These are phyloP conservation scores for Poeciliopsis infans DNA, from an alignment of 2,797 vertebrate genomes.

Conservation along the genomic window DNA sequence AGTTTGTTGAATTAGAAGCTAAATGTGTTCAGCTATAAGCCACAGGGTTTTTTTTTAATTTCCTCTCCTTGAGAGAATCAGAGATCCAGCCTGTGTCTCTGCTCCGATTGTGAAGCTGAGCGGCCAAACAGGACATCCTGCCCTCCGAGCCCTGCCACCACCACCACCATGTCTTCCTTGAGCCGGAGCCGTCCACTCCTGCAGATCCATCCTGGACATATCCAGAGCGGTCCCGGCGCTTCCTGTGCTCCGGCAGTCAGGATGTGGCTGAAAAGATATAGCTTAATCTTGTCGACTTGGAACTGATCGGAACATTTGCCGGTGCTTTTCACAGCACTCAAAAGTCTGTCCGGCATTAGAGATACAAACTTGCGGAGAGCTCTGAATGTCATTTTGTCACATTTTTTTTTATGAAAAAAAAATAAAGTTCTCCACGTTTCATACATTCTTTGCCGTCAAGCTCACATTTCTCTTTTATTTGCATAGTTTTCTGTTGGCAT, in stretches of 20 bases:
- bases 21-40: neutral
- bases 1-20: neutral
- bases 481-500: neutral
- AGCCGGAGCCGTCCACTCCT: conserved; percentile 63
- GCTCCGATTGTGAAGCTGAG: conserved; percentile 71
- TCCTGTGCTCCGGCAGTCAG: conserved; percentile 24
- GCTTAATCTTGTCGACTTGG: neutral
- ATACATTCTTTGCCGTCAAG: neutral
- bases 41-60: neutral
- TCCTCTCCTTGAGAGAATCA: neutral
- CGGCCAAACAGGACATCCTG: conserved; percentile 85
- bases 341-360: neutral
- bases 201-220: conserved; percentile 15
- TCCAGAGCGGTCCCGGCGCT: conserved; percentile 14
- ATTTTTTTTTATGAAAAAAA: neutral
- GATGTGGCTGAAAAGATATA: conserved; percentile 21
- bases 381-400: neutral
- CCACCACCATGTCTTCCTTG: conserved; percentile 37
- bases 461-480: neutral
- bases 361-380: neutral
- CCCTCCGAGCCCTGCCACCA: conserved; percentile 66
- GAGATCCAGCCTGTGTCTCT: conserved; percentile 4
- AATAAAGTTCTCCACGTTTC: neutral
- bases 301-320: neutral
- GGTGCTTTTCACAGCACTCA: neutral